Percentiles rank a stretch among this genome's conserved stretches.
These are phyloP conservation scores for Stichopus chloronotus DNA, from an alignment of 35 echinoderm and acorn worm genomes.

Conservation along the genomic window DNA sequence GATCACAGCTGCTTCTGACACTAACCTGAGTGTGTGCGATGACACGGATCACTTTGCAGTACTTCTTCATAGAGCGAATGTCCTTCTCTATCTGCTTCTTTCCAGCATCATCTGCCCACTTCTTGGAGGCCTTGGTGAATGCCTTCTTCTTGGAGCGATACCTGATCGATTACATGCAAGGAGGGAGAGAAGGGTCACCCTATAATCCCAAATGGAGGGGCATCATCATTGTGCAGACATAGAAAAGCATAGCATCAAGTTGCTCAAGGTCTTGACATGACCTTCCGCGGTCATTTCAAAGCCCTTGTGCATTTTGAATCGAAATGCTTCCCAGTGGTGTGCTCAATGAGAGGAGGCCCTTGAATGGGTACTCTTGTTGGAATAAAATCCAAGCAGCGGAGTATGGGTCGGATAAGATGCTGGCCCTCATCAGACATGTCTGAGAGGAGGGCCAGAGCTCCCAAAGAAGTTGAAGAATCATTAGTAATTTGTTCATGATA, in stretches of 20 bases:
- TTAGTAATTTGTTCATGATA: neutral
- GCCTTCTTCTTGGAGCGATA: constrained; percentile 99
- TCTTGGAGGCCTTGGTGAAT: constrained; percentile 99
- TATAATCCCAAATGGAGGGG: constrained; percentile 18
- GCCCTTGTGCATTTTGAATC: no score
- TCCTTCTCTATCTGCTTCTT: constrained; percentile 94
- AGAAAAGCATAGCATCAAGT: neutral
- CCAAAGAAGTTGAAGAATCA: neutral
- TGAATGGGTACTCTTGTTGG: neutral
- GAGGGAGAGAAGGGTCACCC: constrained; percentile 50
- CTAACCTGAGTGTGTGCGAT: constrained; percentile 95
- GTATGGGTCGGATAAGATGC: neutral
- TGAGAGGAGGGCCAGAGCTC: constrained; percentile 59
- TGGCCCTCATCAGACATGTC: constrained; percentile 59
- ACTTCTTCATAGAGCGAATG: constrained; percentile 93
- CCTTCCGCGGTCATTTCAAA: no score
- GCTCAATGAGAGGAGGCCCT: constrained; percentile 49
- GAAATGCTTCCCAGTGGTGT: constrained; percentile 18
- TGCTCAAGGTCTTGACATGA: neutral
- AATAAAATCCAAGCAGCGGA: constrained; percentile 27
- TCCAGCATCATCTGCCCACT: constrained; percentile 96
- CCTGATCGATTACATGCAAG: constrained; percentile 67
- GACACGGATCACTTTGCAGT: constrained; percentile 97
- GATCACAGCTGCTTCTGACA: neutral
- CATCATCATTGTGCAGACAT: constrained; percentile 82